Evolutionary conservation across 2,113 vertebrate species (phyloP).

Genomic region (Sphyrna mokarran): DNA sequence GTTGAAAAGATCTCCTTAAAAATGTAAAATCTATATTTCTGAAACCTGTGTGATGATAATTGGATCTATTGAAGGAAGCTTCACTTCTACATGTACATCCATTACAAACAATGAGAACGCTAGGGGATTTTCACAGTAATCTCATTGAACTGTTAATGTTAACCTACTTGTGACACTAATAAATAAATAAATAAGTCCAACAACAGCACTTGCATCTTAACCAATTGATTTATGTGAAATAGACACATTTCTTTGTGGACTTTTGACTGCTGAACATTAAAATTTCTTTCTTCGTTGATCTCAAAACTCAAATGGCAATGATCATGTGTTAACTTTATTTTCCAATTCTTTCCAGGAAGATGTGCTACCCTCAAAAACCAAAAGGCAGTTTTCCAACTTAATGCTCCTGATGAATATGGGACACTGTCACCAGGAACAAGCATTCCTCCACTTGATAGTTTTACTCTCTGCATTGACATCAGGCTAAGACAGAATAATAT

Average conservation of each 20-base stretch:
- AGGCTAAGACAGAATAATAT: slow-evolving; percentile 42
- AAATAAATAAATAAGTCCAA: too few relatives aligned
- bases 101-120: background rate
- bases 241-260: too few relatives aligned
- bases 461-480: slow-evolving; percentile 52
- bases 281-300: background rate
- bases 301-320: background rate
- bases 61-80: too few relatives aligned
- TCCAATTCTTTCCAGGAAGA: slow-evolving; percentile 8
- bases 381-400: slow-evolving; percentile 50
- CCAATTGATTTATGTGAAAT: background rate
- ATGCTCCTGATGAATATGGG: slow-evolving; percentile 47
- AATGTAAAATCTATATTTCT: too few relatives aligned
- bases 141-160: too few relatives aligned
- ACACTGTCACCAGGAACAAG: slow-evolving; percentile 44
- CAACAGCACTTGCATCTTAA: too few relatives aligned
- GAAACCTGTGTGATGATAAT: too few relatives aligned
- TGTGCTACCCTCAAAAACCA: slow-evolving; percentile 39
- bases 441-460: slow-evolving; percentile 47
- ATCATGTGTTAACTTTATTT: background rate
- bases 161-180: too few relatives aligned
- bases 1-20: too few relatives aligned
- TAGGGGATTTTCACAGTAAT: too few relatives aligned
- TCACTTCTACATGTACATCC: too few relatives aligned
- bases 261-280: background rate